Percentiles rank a stretch among this genome's conserved stretches.
Conservation (phyloP, 53 echinoderm and acorn worm genomes). For the Temnopleurus reevesii region DNA sequence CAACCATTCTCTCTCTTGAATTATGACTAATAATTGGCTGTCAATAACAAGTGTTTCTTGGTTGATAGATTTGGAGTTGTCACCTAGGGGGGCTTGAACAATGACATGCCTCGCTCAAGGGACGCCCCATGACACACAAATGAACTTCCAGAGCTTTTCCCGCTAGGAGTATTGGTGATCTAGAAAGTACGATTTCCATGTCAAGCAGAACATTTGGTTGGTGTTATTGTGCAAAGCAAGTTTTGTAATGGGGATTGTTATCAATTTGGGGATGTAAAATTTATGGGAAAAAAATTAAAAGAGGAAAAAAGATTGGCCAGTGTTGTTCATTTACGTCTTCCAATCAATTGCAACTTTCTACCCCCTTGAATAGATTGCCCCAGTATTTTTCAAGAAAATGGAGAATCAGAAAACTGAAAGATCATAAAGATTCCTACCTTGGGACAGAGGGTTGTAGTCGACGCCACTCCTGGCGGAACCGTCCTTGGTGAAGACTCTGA, state of each 20-base stretch:
- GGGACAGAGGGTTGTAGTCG: conserved; percentile 95
- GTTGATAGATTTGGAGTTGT: conserved; percentile 19
- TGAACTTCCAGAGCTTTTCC: conserved; percentile 9
- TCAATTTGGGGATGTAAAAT: too few species aligned
- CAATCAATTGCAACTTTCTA: too few species aligned
- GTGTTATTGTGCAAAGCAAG: too few species aligned
- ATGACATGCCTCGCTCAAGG: background rate
- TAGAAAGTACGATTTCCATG: too few species aligned
- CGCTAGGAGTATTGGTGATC: background rate
- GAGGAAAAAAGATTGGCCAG: too few species aligned
- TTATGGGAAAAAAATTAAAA: too few species aligned
- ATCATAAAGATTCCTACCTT: conserved; percentile 78
- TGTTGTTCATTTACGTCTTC: too few species aligned
- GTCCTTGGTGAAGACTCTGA: conserved; percentile 97
- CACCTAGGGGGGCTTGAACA: background rate
- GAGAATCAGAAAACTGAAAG: too few species aligned
- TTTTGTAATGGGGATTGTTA: too few species aligned
- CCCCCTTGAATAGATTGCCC: too few species aligned
- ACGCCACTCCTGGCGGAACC: conserved; percentile 99
- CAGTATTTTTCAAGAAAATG: too few species aligned
- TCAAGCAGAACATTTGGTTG: too few species aligned
- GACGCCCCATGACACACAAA: background rate
- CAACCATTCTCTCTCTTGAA: background rate
- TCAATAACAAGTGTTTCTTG: background rate
- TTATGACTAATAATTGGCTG: conserved; percentile 39